phyloP scores from a whole-genome alignment of 2,888 invertebrate genomes.

The Amphipyra berbera region DNA sequence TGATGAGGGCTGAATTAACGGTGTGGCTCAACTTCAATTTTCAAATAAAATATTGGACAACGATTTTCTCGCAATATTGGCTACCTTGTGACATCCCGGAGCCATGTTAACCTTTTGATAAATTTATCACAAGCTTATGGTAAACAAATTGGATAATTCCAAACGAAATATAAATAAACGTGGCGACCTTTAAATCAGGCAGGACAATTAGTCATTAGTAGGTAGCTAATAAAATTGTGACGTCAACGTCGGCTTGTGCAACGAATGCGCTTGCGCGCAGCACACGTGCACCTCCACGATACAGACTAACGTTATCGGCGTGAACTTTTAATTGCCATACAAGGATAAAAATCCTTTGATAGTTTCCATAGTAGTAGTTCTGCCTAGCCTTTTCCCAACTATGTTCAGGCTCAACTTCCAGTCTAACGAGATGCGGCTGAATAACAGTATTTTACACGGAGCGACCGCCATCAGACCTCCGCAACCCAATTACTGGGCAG shows the following conservation, averaged over 20 bases:
- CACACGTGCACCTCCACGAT: conserved; percentile 35
- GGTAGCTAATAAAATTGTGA: conserved; percentile 29
- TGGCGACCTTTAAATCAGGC: conserved; percentile 44
- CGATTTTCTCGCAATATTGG: too few species aligned
- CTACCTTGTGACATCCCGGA: too few species aligned
- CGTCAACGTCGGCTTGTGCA: conserved; percentile 41
- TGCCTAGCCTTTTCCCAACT: too few species aligned
- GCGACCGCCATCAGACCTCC: too few species aligned
- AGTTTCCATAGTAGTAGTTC: too few species aligned
- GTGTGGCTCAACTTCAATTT: too few species aligned
- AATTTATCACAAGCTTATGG: background rate
- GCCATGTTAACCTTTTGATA: background rate
- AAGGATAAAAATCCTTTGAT: conserved; percentile 2
- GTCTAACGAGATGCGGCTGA: too few species aligned
- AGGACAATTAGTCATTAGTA: conserved; percentile 47
- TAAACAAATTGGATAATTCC: conserved; percentile 1
- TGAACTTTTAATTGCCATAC: conserved; percentile 38
- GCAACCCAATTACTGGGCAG: too few species aligned
- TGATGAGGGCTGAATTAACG: too few species aligned
- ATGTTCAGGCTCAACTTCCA: too few species aligned
- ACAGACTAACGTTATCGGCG: conserved; percentile 19
- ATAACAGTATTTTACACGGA: too few species aligned
- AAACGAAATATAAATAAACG: conserved; percentile 14
- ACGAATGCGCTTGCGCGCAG: conserved; percentile 31
- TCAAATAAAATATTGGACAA: too few species aligned